Evolutionary conservation across 2,888 invertebrate genomes (phyloP).

Genomic region (Apodemia duryi): DNA sequence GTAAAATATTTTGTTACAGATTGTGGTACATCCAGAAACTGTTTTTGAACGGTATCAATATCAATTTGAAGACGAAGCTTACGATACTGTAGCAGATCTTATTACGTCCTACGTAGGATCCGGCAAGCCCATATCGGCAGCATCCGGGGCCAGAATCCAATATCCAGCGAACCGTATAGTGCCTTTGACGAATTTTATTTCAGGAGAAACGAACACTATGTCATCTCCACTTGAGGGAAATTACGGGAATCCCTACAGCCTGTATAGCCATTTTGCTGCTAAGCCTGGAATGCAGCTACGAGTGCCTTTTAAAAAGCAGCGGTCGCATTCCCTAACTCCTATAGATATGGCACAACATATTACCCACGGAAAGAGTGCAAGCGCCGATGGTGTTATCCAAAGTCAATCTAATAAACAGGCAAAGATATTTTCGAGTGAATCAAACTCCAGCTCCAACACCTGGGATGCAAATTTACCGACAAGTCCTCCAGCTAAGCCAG

Average conservation of each 20-base stretch:
- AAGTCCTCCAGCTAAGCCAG: constrained; percentile 80
- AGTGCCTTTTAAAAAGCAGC: constrained; percentile 76
- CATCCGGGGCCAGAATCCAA: constrained; percentile 92
- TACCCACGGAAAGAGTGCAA: constrained; percentile 81
- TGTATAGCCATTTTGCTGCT: constrained; percentile 68
- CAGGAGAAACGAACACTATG: constrained; percentile 52
- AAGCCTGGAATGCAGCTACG: constrained; percentile 62
- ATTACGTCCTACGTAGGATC: constrained; percentile 96
- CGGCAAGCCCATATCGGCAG: constrained; percentile 91
- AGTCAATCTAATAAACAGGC: constrained; percentile 58
- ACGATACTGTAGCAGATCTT: constrained; percentile 94
- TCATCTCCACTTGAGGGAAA: constrained; percentile 53
- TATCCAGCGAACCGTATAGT: constrained; percentile 90
- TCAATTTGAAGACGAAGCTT: constrained; percentile 96
- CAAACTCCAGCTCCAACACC: constrained; percentile 69
- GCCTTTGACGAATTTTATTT: constrained; percentile 85
- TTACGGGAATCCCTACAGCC: constrained; percentile 69
- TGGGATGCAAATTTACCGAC: constrained; percentile 76
- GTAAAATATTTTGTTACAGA: constrained; percentile 64
- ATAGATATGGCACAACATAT: constrained; percentile 68
- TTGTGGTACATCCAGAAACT: constrained; percentile 91
- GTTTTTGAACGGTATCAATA: constrained; percentile 95
- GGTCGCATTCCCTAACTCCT: constrained; percentile 89
- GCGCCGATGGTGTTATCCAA: constrained; percentile 85
- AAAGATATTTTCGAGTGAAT: constrained; percentile 69